Evolutionary conservation across 2,113 vertebrate genomes (phyloP).

Genomic region (Cinclus mexicanus): DNA sequence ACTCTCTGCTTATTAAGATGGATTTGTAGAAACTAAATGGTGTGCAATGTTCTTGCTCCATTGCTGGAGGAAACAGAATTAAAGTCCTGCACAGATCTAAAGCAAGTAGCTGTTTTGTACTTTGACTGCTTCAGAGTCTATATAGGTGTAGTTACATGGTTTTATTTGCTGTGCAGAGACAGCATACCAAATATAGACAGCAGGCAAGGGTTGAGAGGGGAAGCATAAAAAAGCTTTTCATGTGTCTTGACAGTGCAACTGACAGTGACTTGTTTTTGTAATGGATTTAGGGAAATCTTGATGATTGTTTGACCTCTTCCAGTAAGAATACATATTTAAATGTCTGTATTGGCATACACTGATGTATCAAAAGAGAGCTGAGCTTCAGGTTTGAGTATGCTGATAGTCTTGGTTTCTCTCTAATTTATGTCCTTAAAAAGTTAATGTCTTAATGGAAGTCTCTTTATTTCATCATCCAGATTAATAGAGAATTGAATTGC

Average conservation of each 20-base stretch:
- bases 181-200: not conserved
- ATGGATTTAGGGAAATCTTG: not conserved
- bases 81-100: not conserved
- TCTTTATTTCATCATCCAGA: conserved; percentile 17
- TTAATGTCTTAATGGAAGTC: not conserved
- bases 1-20: not conserved
- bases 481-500: conserved; percentile 35
- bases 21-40: not conserved
- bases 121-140: not conserved
- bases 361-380: not conserved
- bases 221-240: not conserved
- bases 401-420: not conserved
- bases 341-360: not conserved
- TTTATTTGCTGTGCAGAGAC: not conserved
- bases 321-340: not conserved
- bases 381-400: not conserved
- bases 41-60: not conserved
- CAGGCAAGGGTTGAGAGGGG: not conserved
- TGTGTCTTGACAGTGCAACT: not conserved
- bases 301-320: not conserved
- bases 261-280: not conserved
- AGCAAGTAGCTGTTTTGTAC: not conserved
- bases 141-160: not conserved
- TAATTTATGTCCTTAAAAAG: not conserved
- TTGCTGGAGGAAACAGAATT: not conserved